phyloP scores from a whole-genome alignment of 2,888 invertebrate species.

The Rosalia funebris region DNA sequence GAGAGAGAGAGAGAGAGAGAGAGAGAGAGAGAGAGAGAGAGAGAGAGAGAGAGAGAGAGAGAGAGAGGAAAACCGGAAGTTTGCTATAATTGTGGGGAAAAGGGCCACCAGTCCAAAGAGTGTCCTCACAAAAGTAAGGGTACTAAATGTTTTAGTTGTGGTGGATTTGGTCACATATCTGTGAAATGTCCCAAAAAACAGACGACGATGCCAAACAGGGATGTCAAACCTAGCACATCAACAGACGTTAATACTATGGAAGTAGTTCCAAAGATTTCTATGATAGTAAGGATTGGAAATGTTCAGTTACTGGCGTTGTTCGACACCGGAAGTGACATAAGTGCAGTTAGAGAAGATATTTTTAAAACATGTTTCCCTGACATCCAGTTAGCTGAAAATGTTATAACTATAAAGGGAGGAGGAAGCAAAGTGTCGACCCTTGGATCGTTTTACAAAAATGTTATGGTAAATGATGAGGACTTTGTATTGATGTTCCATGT shows the following conservation, averaged over 20 bases:
- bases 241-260: conserved; percentile 22
- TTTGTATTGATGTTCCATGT: conserved; percentile 32
- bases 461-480: conserved; percentile 32
- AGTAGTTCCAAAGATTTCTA: conserved; percentile 21
- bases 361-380: conserved; percentile 26
- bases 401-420: conserved; percentile 27
- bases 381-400: conserved; percentile 22
- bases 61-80: neutral
- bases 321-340: conserved; percentile 40
- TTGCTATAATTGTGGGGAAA: conserved; percentile 31
- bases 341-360: conserved; percentile 34
- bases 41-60: neutral
- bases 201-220: neutral
- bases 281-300: conserved; percentile 22
- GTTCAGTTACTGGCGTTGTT: conserved; percentile 27
- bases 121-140: conserved; percentile 36
- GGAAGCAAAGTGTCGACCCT: conserved; percentile 32
- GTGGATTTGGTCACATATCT: conserved; percentile 37
- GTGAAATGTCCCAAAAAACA: conserved; percentile 28
- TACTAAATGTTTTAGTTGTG: conserved; percentile 39
- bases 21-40: neutral
- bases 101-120: conserved; percentile 28
- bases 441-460: conserved; percentile 31
- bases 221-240: neutral
- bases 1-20: neutral